Conservation (phyloP, 2,888 invertebrate species). For the Ormyrus pomaceus region DNA sequence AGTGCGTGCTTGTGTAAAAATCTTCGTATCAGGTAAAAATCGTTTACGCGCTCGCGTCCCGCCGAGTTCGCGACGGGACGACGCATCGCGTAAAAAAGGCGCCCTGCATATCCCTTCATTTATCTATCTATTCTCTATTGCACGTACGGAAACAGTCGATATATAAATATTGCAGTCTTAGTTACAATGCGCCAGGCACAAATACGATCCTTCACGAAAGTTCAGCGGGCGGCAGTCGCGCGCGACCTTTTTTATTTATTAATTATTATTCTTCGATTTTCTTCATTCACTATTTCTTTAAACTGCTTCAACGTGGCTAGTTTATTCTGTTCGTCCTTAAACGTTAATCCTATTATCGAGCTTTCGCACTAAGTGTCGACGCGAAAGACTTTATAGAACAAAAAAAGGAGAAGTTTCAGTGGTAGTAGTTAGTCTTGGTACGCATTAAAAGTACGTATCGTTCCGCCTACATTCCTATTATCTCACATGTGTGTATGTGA, state of each 20-base stretch:
- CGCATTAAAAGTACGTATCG: constrained; percentile 41
- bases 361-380: constrained; percentile 35
- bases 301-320: constrained; percentile 56
- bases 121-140: constrained; percentile 54
- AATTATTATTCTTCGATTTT: constrained; percentile 33
- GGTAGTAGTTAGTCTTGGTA: constrained; percentile 26
- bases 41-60: constrained; percentile 26
- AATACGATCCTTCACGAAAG: constrained; percentile 51
- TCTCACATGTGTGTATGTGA: neutral
- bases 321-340: constrained; percentile 48
- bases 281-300: constrained; percentile 37
- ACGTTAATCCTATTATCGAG: constrained; percentile 51
- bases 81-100: constrained; percentile 47
- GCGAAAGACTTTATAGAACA: constrained; percentile 5
- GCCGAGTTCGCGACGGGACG: neutral
- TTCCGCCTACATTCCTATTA: constrained; percentile 33
- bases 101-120: constrained; percentile 42
- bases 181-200: constrained; percentile 43
- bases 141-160: constrained; percentile 57
- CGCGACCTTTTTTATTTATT: constrained; percentile 19
- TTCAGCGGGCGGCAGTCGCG: constrained; percentile 47
- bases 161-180: constrained; percentile 59
- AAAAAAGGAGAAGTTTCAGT: constrained; percentile 23
- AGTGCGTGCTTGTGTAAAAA: constrained; percentile 56
- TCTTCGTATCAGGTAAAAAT: constrained; percentile 53